Base-by-base conservation (phyloP, 2,888 invertebrate species). In the Folsomia manolachei region DNA sequence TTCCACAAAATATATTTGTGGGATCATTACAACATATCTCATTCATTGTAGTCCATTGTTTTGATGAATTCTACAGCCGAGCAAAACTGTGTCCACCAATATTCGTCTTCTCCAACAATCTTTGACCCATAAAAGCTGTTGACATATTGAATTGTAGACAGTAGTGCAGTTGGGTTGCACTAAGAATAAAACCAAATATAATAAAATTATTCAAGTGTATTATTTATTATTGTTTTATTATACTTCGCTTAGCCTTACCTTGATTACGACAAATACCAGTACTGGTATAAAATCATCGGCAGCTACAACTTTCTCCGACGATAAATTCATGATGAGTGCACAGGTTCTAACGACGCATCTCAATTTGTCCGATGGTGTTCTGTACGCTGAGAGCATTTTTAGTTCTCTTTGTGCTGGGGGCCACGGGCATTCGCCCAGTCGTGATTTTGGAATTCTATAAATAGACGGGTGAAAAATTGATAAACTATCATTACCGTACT, bases 31-130 rank as follows among this genome's bases (percentile, higher is more conserved):
- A n/a, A n/a, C n/a, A n/a, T n/a, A 67, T 61, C 25, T 67, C 60
- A 74, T 26, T 71, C 56, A 26, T 71, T 76, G 74, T 91, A 94
- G 85, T 93, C 93, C 95, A 97, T 95, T 71, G 94, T 97, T 87
- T 98, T 99, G 83, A 98, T 97, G 86, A 95, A 97, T 85, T 97
- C 96, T 69, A 97, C 94, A 64, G 95, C 95, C 0, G 97, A 92
- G 82, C 93, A 93, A 86, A 98, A 97, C 85, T 97, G 96, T 70
- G 95, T 97, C 98, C 97, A 98, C 91, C 96, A 97, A 86, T 98
- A 99, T 82, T 92, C 91, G 82, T 95, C 94, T 84, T 96, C 95
- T 27, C 78, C 80, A 76, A 88, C 87, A 73, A 97, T 87, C 76
- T 90, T 89, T 78, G 89, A 88, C 71, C 91, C 92, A 82, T 94